Conservation (phyloP, 2,797 vertebrate species). For the Aulostomus chinensis region DNA sequence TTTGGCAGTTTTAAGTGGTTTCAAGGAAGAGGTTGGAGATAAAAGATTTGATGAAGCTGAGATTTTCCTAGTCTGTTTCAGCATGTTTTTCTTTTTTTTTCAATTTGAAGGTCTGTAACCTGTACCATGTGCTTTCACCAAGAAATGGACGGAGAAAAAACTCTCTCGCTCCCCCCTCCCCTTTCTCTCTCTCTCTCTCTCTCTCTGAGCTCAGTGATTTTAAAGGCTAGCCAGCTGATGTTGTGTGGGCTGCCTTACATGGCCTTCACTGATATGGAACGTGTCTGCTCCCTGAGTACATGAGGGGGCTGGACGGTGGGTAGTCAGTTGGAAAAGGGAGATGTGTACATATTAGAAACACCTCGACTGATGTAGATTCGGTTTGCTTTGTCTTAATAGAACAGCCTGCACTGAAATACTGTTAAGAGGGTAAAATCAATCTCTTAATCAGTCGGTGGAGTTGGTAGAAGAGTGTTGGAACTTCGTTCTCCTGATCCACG, state of each 20-base stretch:
- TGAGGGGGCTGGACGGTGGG: constrained; percentile 34
- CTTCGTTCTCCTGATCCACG: too few relatives aligned
- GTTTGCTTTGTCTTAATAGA: neutral
- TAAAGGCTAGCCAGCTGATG: constrained; percentile 37
- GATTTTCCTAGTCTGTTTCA: too few relatives aligned
- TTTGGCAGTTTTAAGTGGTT: too few relatives aligned
- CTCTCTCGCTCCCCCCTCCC: too few relatives aligned
- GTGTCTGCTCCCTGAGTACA: constrained; percentile 24
- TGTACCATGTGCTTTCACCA: neutral
- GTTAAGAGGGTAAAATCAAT: too few relatives aligned
- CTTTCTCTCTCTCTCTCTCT: neutral
- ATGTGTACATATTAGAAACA: constrained; percentile 4
- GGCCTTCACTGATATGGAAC: constrained; percentile 34
- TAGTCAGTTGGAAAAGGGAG: constrained; percentile 22
- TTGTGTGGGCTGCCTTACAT: constrained; percentile 46
- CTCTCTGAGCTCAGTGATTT: constrained; percentile 16
- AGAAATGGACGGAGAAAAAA: too few relatives aligned
- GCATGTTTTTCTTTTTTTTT: too few relatives aligned
- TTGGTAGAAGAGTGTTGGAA: too few relatives aligned
- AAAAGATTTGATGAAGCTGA: too few relatives aligned
- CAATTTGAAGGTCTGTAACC: neutral
- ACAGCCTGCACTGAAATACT: neutral
- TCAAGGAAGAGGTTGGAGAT: too few relatives aligned
- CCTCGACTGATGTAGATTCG: neutral
- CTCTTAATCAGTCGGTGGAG: too few relatives aligned